phyloP scores from a whole-genome alignment of 2,113 vertebrate species.

The Esox niger region DNA sequence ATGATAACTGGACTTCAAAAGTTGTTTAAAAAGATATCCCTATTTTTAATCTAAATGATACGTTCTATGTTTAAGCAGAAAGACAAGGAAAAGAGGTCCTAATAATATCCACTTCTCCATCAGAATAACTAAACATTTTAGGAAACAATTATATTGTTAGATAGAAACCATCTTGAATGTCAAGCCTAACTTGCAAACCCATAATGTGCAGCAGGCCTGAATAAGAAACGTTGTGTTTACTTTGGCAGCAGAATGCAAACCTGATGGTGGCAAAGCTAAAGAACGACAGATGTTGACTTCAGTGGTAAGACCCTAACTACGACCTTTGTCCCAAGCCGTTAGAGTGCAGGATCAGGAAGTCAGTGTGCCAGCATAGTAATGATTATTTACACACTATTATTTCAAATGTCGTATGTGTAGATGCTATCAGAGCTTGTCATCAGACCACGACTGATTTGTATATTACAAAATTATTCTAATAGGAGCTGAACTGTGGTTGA shows the following conservation, averaged over 20 bases:
- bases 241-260: slow-evolving; percentile 34
- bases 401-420: too few relatives aligned
- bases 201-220: not conserved
- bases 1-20: not conserved
- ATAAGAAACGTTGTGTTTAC: slow-evolving; percentile 15
- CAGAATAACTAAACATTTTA: not conserved
- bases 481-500: not conserved
- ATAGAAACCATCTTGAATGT: not conserved
- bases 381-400: not conserved
- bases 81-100: not conserved
- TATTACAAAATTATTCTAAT: not conserved
- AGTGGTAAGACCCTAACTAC: slow-evolving; percentile 23
- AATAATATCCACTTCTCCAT: not conserved
- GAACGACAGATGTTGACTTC: slow-evolving; percentile 24
- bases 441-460: not conserved
- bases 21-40: not conserved
- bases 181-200: not conserved
- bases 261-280: slow-evolving; percentile 20
- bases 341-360: not conserved
- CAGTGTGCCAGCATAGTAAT: not conserved
- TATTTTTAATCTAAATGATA: not conserved
- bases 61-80: not conserved
- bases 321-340: slow-evolving; percentile 13
- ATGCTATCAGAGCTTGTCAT: not conserved
- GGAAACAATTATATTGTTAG: not conserved